Evolutionary conservation across 2,797 vertebrate species (phyloP), one percentile per base, ranked within the genome.

Genomic region (Odontamblyopus lacepedii): DNA sequence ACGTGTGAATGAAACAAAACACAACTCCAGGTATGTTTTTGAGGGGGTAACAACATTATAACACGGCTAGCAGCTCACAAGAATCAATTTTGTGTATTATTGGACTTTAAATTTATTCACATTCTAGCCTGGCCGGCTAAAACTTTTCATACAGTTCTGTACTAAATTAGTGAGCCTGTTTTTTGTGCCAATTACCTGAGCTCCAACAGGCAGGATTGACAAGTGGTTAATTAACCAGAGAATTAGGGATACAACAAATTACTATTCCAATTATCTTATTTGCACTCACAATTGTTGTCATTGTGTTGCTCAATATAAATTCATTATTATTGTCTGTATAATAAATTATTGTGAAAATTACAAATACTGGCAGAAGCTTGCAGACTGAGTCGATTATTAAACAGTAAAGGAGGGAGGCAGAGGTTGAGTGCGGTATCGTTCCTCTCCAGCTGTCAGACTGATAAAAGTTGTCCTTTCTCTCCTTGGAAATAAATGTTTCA

Each of bases 391-490:
- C n/a, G 30, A 35, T 11, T 4, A 63, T n/a, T 30, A 18, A 61
- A 35, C 35, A 63, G 32, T 8, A 19, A 38, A 38, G 26, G 19
- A 35, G 32, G 6, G 6, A 38, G 67, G 29, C 18, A 57, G 32
- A 56, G 67, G 29, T 68, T 38, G 30, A 68, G 51, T 13, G 19
- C 11, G 3, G 4, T 11, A 29, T 41, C 38, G 44, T 69, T 60
- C 9, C 1, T 63, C n/a, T 29, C 50, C 44, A 4, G 56, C 50
- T 50, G 41, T 70, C 62, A 70, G 2, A 29, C 18, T 53, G 62
- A 70, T 75, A 41, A 70, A 73, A 70, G 41, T 51, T 51, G 53
- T 51, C 63, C 48, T 61, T 67, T 70, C 53, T 61, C 62, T 75
- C 61, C n/a, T 70, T 60, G 53, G 30, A 48, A 51, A 66, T 41